These are phyloP conservation scores for Mustela nigripes DNA, from an alignment of 2,113 vertebrate genomes.

Conservation along the genomic window DNA sequence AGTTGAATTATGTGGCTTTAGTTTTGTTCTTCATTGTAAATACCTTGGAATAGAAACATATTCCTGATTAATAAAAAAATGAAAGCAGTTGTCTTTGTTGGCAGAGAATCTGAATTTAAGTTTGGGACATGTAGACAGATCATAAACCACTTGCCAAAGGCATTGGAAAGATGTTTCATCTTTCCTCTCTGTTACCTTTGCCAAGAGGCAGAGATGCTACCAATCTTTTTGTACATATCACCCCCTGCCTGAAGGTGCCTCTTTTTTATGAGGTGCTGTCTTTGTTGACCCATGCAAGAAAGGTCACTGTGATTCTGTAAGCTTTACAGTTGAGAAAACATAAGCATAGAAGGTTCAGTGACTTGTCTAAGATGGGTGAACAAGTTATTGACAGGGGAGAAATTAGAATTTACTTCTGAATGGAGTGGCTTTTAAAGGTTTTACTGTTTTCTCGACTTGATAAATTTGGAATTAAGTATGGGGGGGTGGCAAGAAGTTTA, in stretches of 20 bases:
- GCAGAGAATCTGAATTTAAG: background rate
- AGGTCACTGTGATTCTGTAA: background rate
- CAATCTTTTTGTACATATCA: background rate
- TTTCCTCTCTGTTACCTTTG: background rate
- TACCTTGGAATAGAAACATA: background rate
- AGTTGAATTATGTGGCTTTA: background rate
- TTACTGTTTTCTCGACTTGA: background rate
- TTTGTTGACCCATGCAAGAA: background rate
- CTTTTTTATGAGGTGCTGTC: background rate
- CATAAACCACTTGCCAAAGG: background rate
- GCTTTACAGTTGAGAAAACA: background rate
- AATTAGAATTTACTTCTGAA: constrained; percentile 64
- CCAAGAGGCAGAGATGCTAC: background rate
- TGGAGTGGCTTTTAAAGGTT: background rate
- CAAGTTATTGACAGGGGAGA: constrained; percentile 38
- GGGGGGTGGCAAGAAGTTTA: background rate
- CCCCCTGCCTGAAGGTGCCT: background rate
- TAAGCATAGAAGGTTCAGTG: background rate
- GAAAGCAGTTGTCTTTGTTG: background rate
- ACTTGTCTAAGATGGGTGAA: constrained; percentile 39
- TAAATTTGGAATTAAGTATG: background rate
- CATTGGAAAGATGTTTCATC: background rate
- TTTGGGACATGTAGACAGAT: background rate
- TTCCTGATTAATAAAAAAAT: constrained; percentile 36
- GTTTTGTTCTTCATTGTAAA: background rate